Evolutionary conservation across 92 coral and sea anemone species (phyloP), one percentile per base, ranked within the genome.

Genomic region (Parazoanthus darwini): DNA sequence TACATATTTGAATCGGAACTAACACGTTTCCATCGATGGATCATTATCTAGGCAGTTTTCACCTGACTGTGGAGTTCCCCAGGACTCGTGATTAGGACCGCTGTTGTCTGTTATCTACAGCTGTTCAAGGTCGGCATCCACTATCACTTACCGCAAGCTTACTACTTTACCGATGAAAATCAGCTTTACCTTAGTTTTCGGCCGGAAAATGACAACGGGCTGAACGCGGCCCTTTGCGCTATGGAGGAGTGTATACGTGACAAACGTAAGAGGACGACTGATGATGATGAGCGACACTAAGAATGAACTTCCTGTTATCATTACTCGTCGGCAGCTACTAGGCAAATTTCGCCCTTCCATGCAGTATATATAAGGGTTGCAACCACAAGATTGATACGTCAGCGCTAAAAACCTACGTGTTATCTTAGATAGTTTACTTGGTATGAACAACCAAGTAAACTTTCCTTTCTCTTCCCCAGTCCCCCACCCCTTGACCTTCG

Each of bases 351-450:
- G 83, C 37, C 81, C 89, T 77, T 77, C 82, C n/a, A n/a, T n/a
- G n/a, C 8, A 86, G 89, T 73, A 77, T 86, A 77, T n/a, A 59
- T 77, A 75, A 83, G 77, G 37, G 84, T n/a, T n/a, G 89, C 76
- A 86, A 76, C 76, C 89, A 86, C 74, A 86, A 86, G 36, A 77
- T 77, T 86, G 88, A 72, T 85, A 80, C 79, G 39, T 71, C 79
- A 85, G 79, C 7, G 88, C 81, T 76, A 86, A 84, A 73, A 86
- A 86, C 68, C 89, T 86, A 25, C 84, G 83, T 29, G 89, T 79
- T 88, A 66, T 88, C 48, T 63, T 88, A 18, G 90, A 88, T 38
- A 82, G 76, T 42, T 79, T 79, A 65, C 85, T 87, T 43, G 37
- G 59, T 42, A 59, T 87, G 82, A 87, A 77, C 77, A 66, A 76